Evolutionary conservation across 2,888 invertebrate genomes (phyloP).

Genomic region (Microplitis deprimator): DNA sequence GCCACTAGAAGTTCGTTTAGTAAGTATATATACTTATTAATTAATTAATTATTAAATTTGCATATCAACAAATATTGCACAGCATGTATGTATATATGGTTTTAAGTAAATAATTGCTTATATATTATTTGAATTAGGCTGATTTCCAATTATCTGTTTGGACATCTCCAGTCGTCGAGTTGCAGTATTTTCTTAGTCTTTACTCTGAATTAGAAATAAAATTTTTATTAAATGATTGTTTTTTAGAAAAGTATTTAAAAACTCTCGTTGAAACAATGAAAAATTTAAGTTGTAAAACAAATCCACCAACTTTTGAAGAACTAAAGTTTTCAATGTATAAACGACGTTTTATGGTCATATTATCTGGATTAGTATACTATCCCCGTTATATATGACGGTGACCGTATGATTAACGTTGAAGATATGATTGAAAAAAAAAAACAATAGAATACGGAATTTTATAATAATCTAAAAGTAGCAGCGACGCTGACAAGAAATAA

Average conservation of each 20-base stretch:
- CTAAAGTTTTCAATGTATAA: constrained; percentile 51
- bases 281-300: constrained; percentile 49
- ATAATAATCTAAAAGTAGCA: constrained; percentile 48
- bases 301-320: constrained; percentile 51
- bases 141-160: constrained; percentile 57
- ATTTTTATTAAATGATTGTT: constrained; percentile 48
- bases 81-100: neutral
- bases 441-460: constrained; percentile 48
- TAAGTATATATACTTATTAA: constrained; percentile 40
- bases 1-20: constrained; percentile 49
- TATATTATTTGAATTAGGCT: constrained; percentile 46
- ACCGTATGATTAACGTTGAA: constrained; percentile 49
- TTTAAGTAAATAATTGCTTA: neutral
- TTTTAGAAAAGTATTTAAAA: constrained; percentile 50
- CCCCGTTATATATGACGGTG: constrained; percentile 50
- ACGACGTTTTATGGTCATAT: constrained; percentile 51
- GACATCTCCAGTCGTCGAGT: constrained; percentile 57
- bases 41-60: neutral
- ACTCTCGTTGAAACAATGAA: constrained; percentile 49
- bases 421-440: constrained; percentile 42
- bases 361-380: constrained; percentile 44
- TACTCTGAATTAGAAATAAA: constrained; percentile 50
- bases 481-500: constrained; percentile 48
- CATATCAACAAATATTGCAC: too few species aligned
- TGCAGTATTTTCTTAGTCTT: constrained; percentile 52